Percentiles rank a stretch among this genome's conserved stretches.
Evolutionary conservation across 2,113 vertebrate genomes (phyloP).

Genomic region (Salvator merianae): DNA sequence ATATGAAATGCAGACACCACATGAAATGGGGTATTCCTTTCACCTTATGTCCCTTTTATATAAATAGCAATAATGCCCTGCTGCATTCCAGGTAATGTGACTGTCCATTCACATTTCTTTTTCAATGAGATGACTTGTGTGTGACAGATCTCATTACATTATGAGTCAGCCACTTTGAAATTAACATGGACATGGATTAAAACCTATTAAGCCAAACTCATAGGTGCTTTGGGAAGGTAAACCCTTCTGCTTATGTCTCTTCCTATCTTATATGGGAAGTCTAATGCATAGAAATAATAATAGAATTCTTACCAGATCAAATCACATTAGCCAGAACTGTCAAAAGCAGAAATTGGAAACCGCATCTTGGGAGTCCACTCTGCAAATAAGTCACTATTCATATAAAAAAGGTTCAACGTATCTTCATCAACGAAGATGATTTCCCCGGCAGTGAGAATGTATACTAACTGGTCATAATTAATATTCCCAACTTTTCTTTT

Average conservation of each 20-base stretch:
- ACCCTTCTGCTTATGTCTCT: not conserved
- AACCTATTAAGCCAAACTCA: slow-evolving; percentile 41
- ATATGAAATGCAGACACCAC: slow-evolving; percentile 64
- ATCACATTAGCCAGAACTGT: not conserved
- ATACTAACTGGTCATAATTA: no score
- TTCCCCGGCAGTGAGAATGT: no score
- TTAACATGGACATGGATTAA: slow-evolving; percentile 60
- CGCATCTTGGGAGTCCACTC: not conserved
- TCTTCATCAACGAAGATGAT: no score
- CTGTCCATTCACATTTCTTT: slow-evolving; percentile 61
- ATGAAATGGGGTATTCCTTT: slow-evolving; percentile 47
- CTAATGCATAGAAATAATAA: slow-evolving; percentile 13
- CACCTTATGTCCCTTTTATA: slow-evolving; percentile 58
- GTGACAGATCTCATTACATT: slow-evolving; percentile 72
- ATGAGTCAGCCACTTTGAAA: slow-evolving; percentile 52
- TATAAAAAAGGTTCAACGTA: no score
- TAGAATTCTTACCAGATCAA: slow-evolving; percentile 20
- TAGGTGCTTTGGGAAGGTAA: slow-evolving; percentile 40
- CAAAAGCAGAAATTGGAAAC: slow-evolving; percentile 20
- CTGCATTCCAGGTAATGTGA: slow-evolving; percentile 51
- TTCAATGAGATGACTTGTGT: slow-evolving; percentile 52
- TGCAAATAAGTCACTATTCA: not conserved
- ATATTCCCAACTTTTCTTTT: no score
- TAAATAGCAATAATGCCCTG: slow-evolving; percentile 64
- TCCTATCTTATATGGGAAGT: slow-evolving; percentile 7